Conservation (phyloP, 2,113 vertebrate species). For the Passerina amoena region DNA sequence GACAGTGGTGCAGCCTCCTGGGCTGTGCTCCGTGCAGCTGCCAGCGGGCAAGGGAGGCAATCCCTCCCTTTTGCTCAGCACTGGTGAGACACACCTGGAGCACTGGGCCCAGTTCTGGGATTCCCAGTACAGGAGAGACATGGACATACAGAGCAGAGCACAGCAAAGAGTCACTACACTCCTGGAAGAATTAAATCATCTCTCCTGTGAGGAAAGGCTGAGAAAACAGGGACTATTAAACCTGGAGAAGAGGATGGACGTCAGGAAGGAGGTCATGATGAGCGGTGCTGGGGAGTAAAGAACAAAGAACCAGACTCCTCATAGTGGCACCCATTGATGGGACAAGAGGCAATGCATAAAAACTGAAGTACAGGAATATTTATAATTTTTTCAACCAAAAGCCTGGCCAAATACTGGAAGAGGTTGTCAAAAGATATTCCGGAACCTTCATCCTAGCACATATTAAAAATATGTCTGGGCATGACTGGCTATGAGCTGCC, state of each 20-base stretch:
- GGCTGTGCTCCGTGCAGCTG: neutral
- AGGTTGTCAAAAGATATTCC: neutral
- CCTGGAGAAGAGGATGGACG: neutral
- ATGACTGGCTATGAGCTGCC: accelerated
- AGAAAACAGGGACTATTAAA: neutral
- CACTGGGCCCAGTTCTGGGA: neutral
- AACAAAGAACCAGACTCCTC: neutral
- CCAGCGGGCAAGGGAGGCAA: neutral
- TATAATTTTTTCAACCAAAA: neutral
- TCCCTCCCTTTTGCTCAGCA: neutral
- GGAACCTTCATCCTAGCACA: accelerated
- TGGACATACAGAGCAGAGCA: neutral
- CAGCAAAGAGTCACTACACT: neutral
- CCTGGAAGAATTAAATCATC: neutral
- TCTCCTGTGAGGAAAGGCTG: neutral
- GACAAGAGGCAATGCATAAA: neutral
- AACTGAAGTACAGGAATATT: neutral
- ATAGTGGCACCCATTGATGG: neutral
- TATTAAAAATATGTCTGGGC: neutral
- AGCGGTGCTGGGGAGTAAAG: neutral
- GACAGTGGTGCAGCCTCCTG: neutral
- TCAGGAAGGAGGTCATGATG: neutral
- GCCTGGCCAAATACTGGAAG: neutral
- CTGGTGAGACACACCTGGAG: neutral
- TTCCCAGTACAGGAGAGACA: neutral